Evolutionary conservation across 1,140 invertebrate genomes (phyloP), one percentile per base, ranked within the genome.

Genomic region (Bradysia coprophila): DNA sequence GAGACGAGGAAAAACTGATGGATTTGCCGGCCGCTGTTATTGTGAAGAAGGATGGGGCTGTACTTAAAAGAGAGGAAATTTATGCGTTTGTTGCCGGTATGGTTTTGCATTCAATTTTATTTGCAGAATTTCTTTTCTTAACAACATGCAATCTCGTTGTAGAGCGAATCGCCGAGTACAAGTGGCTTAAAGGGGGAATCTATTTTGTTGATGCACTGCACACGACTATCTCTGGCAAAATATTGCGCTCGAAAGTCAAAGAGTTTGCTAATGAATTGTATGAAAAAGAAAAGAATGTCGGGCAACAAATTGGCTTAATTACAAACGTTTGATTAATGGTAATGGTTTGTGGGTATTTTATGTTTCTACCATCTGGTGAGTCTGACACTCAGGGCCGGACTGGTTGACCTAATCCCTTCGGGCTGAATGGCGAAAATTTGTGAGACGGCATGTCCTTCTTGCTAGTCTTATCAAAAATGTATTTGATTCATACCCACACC

Each of bases 1-100:
- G 4, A 15, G 70, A 73, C 3, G 72, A 80, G 49, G 54, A 61
- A 10, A 53, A 63, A n/a, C 66, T 66, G 4, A 76, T 74, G 28
- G 78, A 81, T 63, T 48, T 77, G 4, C 78, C 78, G 2, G 19
- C 40, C 15, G 40, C 40, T 4, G 13, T 18, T 20, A 32, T 41
- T 21, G 31, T 23, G 10, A 41, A 34, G 16, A 2, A 21, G 21
- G 6, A 9, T 2, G 22, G 16, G 13, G 9, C 4, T 21, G 9
- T 15, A 33, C 16, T 41, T 5, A 41, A 24, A 18, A 32, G 34
- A 19, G 15, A 41, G 3, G 15, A 41, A 16, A 31, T 41, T 21
- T 20, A 20, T 8, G 28, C 24, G 11, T 4, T 11, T 20, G 19
- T 41, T 41, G 28, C 40, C 15, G 24, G 11, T 18, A 19, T 20